A percentile compares a stretch with the other conserved stretches of the same genome.
These are phyloP conservation scores for Oceanodroma tethys DNA, from an alignment of 2,113 vertebrate genomes.

Conservation along the genomic window DNA sequence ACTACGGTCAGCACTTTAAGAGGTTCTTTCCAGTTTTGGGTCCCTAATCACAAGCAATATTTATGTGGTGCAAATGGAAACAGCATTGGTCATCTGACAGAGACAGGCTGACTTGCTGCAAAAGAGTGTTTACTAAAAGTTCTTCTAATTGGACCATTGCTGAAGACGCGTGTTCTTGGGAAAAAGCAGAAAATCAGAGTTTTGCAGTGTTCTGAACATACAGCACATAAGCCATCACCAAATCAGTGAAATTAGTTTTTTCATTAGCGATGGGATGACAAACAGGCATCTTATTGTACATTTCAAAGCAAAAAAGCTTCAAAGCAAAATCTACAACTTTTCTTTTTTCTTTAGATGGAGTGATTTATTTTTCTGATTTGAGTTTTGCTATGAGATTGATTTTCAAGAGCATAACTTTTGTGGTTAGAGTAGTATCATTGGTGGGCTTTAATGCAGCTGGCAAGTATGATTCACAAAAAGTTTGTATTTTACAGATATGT, in stretches of 20 bases:
- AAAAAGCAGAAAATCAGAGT: neutral
- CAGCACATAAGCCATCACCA: neutral
- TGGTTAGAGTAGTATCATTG: neutral
- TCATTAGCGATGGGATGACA: neutral
- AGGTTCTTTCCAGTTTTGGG: neutral
- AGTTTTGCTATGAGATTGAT: neutral
- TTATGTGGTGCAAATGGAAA: neutral
- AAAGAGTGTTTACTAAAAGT: neutral
- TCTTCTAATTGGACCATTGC: neutral
- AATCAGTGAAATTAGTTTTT: neutral
- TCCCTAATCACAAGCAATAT: neutral
- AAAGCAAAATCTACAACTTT: neutral
- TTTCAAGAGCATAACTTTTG: neutral
- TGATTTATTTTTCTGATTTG: neutral
- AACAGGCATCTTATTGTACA: neutral
- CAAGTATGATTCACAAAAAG: neutral
- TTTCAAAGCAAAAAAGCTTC: neutral
- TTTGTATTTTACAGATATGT: neutral
- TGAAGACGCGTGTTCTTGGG: neutral
- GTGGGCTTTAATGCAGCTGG: neutral
- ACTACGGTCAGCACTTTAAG: neutral
- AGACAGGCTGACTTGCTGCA: neutral
- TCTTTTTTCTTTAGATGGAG: neutral
- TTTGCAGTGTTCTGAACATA: neutral
- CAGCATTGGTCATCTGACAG: neutral